These are phyloP conservation scores for Neodon shergylaensis DNA, from an alignment of 2,113 vertebrate species.

Conservation along the genomic window DNA sequence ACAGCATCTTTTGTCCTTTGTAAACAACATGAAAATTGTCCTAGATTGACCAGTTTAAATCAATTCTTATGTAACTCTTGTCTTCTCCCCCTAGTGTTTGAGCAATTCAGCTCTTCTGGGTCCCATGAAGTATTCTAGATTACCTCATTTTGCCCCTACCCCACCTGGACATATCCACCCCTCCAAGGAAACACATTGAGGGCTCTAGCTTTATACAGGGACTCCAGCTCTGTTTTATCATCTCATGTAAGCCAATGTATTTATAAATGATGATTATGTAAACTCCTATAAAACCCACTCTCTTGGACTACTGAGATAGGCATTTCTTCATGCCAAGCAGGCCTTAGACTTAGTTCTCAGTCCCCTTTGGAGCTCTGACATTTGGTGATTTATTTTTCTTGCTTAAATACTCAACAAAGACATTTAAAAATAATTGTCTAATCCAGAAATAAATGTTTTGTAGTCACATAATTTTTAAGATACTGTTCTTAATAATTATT, in stretches of 20 bases:
- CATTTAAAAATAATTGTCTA: constrained; percentile 31
- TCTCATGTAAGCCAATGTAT: not conserved
- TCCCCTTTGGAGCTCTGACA: not conserved
- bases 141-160: not conserved
- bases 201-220: not conserved
- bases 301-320: not conserved
- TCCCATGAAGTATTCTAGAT: not conserved
- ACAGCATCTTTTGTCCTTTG: constrained; percentile 8
- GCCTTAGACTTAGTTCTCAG: not conserved
- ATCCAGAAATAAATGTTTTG: not conserved
- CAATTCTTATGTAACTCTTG: not conserved
- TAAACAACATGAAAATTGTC: constrained; percentile 37
- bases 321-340: not conserved
- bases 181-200: not conserved
- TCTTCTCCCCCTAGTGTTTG: not conserved
- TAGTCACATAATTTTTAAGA: not conserved
- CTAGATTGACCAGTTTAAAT: not conserved
- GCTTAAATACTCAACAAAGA: not conserved
- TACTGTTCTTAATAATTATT: not conserved
- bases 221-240: not conserved
- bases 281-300: not conserved
- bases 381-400: constrained; percentile 4
- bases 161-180: not conserved
- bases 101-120: not conserved
- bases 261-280: not conserved